Conservation (phyloP, 2,888 invertebrate species). For the Rhagophthalmus giganteus region DNA sequence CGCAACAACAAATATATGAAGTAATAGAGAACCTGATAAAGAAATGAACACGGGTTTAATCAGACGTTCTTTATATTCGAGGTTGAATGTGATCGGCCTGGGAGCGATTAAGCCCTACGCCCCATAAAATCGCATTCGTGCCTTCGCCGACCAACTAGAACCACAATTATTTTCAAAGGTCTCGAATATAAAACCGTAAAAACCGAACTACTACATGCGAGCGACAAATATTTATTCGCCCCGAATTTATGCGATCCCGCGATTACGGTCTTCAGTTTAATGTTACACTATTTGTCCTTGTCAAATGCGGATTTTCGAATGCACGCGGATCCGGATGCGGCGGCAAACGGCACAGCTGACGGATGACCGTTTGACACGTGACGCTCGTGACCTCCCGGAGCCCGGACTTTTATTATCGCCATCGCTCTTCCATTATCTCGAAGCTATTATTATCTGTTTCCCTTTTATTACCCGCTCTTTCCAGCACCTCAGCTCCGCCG, state of each 20-base stretch:
- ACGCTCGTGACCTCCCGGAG: constrained; percentile 21
- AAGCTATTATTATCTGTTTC: constrained; percentile 46
- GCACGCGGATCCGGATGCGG: constrained; percentile 19
- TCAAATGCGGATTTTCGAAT: constrained; percentile 23
- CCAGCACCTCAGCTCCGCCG: constrained; percentile 40
- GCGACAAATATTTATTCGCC: too few relatives aligned
- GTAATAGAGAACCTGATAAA: constrained; percentile 29
- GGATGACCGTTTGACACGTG: constrained; percentile 34
- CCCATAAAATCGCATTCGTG: constrained; percentile 37
- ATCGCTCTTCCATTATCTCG: constrained; percentile 47
- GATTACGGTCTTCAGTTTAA: constrained; percentile 20
- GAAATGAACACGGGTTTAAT: constrained; percentile 31
- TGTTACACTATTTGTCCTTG: constrained; percentile 35
- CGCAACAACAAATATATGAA: constrained; percentile 20
- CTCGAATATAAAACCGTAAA: constrained; percentile 23
- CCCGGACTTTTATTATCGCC: constrained; percentile 44
- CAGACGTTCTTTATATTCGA: constrained; percentile 35
- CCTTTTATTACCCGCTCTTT: constrained; percentile 38
- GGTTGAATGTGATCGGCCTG: constrained; percentile 36
- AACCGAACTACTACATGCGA: neutral
- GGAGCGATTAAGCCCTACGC: constrained; percentile 38
- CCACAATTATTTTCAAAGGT: constrained; percentile 39
- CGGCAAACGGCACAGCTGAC: constrained; percentile 30
- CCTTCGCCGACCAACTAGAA: constrained; percentile 33
- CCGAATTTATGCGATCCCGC: constrained; percentile 29